Base-by-base conservation (phyloP, 2,888 invertebrate genomes). In the Conus canariensis region DNA sequence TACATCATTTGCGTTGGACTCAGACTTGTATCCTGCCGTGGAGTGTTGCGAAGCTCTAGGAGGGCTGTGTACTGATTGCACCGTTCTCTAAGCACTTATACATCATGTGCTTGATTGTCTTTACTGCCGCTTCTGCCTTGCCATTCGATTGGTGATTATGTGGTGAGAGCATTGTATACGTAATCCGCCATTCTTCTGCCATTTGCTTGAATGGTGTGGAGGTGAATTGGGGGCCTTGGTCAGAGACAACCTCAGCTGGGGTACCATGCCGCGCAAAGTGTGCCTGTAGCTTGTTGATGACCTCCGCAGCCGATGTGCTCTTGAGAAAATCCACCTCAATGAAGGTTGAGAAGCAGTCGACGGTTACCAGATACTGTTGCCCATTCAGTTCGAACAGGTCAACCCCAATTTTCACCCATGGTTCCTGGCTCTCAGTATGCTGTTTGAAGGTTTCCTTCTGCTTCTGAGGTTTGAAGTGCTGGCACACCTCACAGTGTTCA, bases 1-100 rank as follows among this genome's bases (percentile, higher is more conserved):
- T 92, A 91, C 88, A 92, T 86, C 90, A 91, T 91, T 59, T 92
- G 70, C 2, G 87, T 86, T 30, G 92, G 92, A 87, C 91, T 91
- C 10, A 86, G 30, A 22, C 85, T 88, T 8, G 90, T 91, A 74
- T 91, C 90, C 25, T 91, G 90, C 64, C 91, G 60, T 14, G 92
- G 92, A 4, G 91, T 90, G 70, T 90, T 92, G 7, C 92, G 82
- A n/a, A 85, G 90, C 58, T 92, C 90, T 58, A 90, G 59, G 10
- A 91, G 74, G 9, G 90, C 90, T 30, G 64, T 56, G 45, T 85
- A 90, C 16, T 58, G 67, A 64, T 92, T 87, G 7, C 82, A 6
- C 45, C 16, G n/a, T 90, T 88, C 56, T 89, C 58, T 8, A 74
- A 3, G 22, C 77, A 58, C 85, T 92, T 91, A 7, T 80, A n/a